A percentile compares a stretch with the other conserved stretches of the same genome.
Conservation (phyloP, 2,888 invertebrate genomes). For the Cryptus viduatorius region DNA sequence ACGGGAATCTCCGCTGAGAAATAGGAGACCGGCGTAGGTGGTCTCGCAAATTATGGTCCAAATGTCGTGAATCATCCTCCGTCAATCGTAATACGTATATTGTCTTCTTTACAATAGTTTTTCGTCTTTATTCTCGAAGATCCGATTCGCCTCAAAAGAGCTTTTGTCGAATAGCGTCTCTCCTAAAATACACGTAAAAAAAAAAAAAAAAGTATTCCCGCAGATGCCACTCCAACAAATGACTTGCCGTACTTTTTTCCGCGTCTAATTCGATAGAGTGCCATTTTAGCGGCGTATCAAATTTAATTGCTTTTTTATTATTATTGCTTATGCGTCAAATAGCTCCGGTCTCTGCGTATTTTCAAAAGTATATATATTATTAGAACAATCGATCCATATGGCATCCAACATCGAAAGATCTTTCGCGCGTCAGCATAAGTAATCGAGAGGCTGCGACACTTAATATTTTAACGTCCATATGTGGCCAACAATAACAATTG, state of each 20-base stretch:
- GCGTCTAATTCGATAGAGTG: no score
- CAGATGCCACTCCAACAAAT: no score
- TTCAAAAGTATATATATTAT: constrained; percentile 8
- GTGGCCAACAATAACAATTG: constrained; percentile 60
- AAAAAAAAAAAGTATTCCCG: no score
- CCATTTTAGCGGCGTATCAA: no score
- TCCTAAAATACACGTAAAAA: no score
- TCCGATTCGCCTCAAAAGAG: background rate
- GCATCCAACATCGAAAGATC: constrained; percentile 27
- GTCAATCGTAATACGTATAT: background rate
- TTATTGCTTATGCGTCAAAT: no score
- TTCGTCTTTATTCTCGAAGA: constrained; percentile 2
- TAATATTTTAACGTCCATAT: constrained; percentile 43
- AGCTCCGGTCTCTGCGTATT: background rate
- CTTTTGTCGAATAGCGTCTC: background rate
- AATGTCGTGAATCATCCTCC: constrained; percentile 22
- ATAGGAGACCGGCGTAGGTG: constrained; percentile 12
- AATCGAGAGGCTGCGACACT: constrained; percentile 24
- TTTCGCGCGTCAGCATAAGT: constrained; percentile 35
- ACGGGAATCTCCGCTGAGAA: constrained; percentile 47
- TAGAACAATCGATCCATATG: constrained; percentile 13
- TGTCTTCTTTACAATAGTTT: background rate
- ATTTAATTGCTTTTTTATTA: no score
- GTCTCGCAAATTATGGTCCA: background rate
- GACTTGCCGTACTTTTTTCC: no score